Evolutionary conservation across 2,797 vertebrate species (phyloP), one percentile per base, ranked within the genome.

Genomic region (Mormyrops attenuatus): DNA sequence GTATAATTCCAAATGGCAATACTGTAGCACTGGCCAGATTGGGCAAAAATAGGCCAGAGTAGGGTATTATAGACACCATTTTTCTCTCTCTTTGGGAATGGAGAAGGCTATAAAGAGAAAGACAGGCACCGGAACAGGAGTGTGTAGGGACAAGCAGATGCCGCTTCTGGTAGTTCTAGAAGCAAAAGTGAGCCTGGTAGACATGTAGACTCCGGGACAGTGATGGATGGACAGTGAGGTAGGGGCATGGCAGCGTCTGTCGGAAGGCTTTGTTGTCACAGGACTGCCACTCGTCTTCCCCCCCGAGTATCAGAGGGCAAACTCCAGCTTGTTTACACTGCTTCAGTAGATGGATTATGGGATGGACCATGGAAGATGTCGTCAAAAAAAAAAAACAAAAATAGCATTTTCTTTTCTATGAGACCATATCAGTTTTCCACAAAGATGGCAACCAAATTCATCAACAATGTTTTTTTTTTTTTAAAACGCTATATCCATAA

Each of bases 141-240:
- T 3, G 85, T 1, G 3, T 9, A 17, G 22, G 49, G 47, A 52
- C 15, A 49, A 22, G 22, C 3, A 49, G 52, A 38, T n/a, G 1
- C 17, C 49, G 55, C 20, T 20, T 41, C 55, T 44, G 11, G 53
- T 53, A 73, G 17, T 53, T n/a, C 49, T 87, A 73, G 66, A 52
- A 86, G 94, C 89, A 94, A 96, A 95, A 96, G 95, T 92, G 93
- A 88, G 93, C 91, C 94, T 95, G 95, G 96, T 95, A 96, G 96
- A 96, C 96, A 95, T 91, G 94, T 94, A 93, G 96, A 95, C 96
- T 96, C 95, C 96, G 94, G 94, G 93, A 87, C 41, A 4, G 95
- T 96, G 96, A 96, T 96, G 95, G 96, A 96, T 96, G 96, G 95
- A 94, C 94, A 94, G 94, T 94, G 95, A 95, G 94, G 93, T 94